Evolutionary conservation across 2,888 invertebrate species (phyloP).

Genomic region (Cosmorhoe ocellata): DNA sequence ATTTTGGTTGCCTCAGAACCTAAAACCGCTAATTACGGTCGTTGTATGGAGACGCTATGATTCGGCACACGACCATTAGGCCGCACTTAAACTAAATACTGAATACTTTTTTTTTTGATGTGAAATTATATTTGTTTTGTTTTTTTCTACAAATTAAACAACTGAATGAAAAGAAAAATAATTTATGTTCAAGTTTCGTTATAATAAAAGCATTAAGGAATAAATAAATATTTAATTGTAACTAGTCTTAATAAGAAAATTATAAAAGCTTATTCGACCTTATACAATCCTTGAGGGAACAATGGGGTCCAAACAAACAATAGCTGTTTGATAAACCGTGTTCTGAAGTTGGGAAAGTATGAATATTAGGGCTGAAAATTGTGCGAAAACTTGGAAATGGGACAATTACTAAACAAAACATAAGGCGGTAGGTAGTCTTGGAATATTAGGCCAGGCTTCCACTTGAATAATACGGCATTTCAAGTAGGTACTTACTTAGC

Average conservation of each 20-base stretch:
- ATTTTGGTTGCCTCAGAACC: too few relatives aligned
- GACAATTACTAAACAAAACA: not conserved
- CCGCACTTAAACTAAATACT: too few relatives aligned
- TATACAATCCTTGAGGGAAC: slow-evolving; percentile 1
- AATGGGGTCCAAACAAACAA: slow-evolving; percentile 8
- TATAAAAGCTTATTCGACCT: not conserved
- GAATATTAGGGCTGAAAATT: not conserved
- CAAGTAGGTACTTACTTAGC: too few relatives aligned
- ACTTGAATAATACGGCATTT: too few relatives aligned
- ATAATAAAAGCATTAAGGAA: not conserved
- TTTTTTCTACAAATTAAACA: too few relatives aligned
- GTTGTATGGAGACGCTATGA: too few relatives aligned
- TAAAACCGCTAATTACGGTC: too few relatives aligned
- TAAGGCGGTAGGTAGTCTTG: not conserved
- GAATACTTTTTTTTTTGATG: too few relatives aligned
- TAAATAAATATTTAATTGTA: not conserved
- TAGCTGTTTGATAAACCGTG: not conserved
- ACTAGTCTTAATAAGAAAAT: not conserved
- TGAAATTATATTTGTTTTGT: too few relatives aligned
- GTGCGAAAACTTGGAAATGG: not conserved
- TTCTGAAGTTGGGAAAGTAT: slow-evolving; percentile 3
- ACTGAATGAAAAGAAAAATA: too few relatives aligned
- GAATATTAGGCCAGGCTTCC: not conserved
- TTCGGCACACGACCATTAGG: too few relatives aligned
- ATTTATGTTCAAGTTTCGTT: too few relatives aligned